Evolutionary conservation across 2,888 invertebrate genomes (phyloP).

Genomic region (Electrophaes corylata): DNA sequence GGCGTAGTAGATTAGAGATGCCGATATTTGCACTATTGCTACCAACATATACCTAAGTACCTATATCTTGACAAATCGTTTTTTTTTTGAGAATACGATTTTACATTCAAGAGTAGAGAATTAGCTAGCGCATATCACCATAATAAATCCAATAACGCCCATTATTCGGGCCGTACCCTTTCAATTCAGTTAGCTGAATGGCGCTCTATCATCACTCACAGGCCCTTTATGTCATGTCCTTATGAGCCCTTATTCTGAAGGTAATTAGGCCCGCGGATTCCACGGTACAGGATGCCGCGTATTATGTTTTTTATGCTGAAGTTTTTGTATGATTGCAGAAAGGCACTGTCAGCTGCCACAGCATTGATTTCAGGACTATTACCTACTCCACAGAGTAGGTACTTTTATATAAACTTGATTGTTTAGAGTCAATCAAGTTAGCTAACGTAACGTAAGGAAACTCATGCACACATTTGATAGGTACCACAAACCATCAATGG

Average conservation of each 20-base stretch:
- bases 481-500: too few species aligned
- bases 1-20: not conserved
- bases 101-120: too few species aligned
- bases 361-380: too few species aligned
- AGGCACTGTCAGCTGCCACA: too few species aligned
- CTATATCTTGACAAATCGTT: too few species aligned
- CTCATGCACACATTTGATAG: too few species aligned
- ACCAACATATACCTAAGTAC: too few species aligned
- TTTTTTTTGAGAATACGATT: too few species aligned
- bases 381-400: not conserved
- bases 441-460: too few species aligned
- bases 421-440: too few species aligned
- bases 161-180: slow-evolving; percentile 66
- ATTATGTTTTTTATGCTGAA: slow-evolving; percentile 54
- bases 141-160: slow-evolving; percentile 61
- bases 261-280: slow-evolving; percentile 70
- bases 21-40: not conserved
- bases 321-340: slow-evolving; percentile 44
- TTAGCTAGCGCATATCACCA: slow-evolving; percentile 57
- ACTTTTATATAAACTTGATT: too few species aligned
- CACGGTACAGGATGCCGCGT: slow-evolving; percentile 67
- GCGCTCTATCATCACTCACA: slow-evolving; percentile 72
- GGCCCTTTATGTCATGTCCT: slow-evolving; percentile 63
- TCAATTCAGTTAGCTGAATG: slow-evolving; percentile 72
- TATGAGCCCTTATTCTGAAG: slow-evolving; percentile 56